A percentile compares a stretch with the other conserved stretches of the same genome.
These are phyloP conservation scores for Muricea muricata DNA, from an alignment of 92 coral and sea anemone genomes.

Conservation along the genomic window DNA sequence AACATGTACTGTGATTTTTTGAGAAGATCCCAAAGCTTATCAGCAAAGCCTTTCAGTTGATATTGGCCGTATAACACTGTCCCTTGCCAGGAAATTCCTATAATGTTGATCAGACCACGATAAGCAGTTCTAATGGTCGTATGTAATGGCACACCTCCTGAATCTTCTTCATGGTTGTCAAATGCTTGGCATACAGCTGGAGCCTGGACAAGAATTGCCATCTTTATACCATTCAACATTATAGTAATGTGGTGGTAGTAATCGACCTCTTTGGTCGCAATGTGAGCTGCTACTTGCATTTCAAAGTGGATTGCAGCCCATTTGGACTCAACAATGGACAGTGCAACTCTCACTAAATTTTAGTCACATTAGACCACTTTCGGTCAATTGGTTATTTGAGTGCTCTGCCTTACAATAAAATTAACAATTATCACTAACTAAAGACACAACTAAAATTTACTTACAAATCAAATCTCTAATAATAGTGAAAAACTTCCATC, in stretches of 20 bases:
- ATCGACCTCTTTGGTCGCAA: conserved; percentile 16
- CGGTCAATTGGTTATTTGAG: neutral
- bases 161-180: neutral
- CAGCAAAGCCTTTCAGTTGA: neutral
- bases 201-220: neutral
- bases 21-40: conserved; percentile 8
- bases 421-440: neutral
- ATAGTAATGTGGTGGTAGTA: conserved; percentile 22
- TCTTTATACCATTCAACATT: neutral
- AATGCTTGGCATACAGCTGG: neutral
- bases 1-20: neutral
- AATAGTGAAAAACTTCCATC: neutral
- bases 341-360: conserved; percentile 31
- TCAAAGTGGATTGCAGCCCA: conserved; percentile 36
- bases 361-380: conserved; percentile 15
- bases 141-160: neutral
- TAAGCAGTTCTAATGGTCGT: neutral
- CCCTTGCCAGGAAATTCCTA: neutral
- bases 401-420: neutral
- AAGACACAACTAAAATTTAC: neutral
- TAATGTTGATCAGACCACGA: neutral
- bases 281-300: conserved; percentile 31
- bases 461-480: too few relatives aligned
- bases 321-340: conserved; percentile 22
- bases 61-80: neutral